Conservation (phyloP, 2,113 vertebrate genomes). For the Pandion haliaetus region DNA sequence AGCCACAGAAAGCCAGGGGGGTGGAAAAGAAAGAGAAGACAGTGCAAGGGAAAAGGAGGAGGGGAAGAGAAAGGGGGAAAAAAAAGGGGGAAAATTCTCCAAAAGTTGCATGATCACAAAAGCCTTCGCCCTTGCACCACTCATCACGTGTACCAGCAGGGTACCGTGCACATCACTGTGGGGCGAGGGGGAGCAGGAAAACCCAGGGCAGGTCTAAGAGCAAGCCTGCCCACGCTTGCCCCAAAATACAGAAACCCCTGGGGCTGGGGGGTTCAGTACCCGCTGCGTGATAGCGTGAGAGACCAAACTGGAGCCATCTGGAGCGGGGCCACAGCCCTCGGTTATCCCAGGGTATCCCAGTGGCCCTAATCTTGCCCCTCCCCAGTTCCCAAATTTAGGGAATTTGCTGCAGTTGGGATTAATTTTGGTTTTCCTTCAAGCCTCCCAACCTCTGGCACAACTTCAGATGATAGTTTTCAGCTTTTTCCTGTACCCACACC, state of each 20-base stretch:
- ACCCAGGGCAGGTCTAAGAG: too few relatives aligned
- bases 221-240: fast-evolving
- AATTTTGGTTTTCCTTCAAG: neutral
- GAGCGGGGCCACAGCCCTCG: fast-evolving
- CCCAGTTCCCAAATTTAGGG: neutral
- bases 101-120: neutral
- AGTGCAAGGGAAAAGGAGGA: neutral
- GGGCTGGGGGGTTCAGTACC: neutral
- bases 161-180: fast-evolving
- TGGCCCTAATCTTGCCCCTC: neutral
- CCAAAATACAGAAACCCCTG: fast-evolving
- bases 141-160: fast-evolving
- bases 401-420: neutral
- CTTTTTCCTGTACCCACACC: neutral
- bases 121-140: neutral
- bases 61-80: neutral
- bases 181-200: neutral
- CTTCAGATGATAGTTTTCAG: neutral
- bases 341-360: neutral
- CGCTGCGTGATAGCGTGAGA: fast-evolving
- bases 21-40: neutral
- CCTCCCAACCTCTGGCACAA: neutral
- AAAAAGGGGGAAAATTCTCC: neutral
- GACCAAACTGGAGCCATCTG: fast-evolving
- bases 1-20: neutral